Percentiles rank a stretch among this genome's conserved stretches.
These are phyloP conservation scores for Hypotaenidia okinawae DNA, from an alignment of 2,797 vertebrate species.

Conservation along the genomic window DNA sequence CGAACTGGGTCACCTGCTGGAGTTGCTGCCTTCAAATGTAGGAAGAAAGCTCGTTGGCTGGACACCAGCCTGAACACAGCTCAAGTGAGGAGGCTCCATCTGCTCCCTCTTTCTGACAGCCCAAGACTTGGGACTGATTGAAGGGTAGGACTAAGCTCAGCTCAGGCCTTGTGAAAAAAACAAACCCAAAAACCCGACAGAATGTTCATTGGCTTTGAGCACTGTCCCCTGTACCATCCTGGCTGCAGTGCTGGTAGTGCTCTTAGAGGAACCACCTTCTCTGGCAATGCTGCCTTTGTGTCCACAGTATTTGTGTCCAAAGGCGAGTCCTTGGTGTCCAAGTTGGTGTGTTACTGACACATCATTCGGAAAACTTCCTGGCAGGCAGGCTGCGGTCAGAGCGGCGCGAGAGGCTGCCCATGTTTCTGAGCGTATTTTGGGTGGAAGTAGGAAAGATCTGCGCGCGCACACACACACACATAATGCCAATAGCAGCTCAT, in stretches of 20 bases:
- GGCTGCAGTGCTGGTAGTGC: background rate
- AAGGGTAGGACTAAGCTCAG: background rate
- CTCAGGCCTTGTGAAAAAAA: background rate
- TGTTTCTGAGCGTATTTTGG: background rate
- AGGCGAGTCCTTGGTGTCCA: background rate
- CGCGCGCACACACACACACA: background rate
- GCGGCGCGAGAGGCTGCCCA: background rate
- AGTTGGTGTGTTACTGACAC: background rate
- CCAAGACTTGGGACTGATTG: background rate
- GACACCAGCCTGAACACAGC: background rate
- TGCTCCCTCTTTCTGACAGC: background rate
- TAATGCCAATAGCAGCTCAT: background rate
- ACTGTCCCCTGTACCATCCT: background rate
- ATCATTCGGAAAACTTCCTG: background rate
- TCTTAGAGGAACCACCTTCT: background rate
- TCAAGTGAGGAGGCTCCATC: background rate
- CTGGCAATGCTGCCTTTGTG: background rate
- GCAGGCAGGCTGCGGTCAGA: background rate
- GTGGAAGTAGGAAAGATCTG: background rate
- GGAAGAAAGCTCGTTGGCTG: background rate
- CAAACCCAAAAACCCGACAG: no score
- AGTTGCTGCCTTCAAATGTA: background rate
- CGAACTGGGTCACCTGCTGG: constrained; percentile 28
- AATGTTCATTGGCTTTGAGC: background rate
- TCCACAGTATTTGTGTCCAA: background rate